phyloP scores from a whole-genome alignment of 2,113 vertebrate species.

The Aptenodytes patagonicus region DNA sequence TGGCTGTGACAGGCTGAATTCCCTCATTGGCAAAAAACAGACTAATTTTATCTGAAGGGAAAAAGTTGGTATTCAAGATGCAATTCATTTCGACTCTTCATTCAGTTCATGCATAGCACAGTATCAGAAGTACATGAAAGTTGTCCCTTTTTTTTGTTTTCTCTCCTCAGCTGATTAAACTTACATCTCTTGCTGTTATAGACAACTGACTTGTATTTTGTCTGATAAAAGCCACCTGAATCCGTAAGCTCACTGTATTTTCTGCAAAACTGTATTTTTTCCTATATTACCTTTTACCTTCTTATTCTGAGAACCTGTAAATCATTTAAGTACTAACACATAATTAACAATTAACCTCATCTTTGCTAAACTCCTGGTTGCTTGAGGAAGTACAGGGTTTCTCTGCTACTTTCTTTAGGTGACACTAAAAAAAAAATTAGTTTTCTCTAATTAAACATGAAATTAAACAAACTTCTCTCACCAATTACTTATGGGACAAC shows the following conservation, averaged over 20 bases:
- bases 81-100: background rate
- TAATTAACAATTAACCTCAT: background rate
- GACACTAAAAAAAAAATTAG: background rate
- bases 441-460: background rate
- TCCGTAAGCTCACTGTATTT: background rate
- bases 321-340: background rate
- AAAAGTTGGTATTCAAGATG: background rate
- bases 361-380: background rate
- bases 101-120: background rate
- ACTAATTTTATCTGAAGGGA: background rate
- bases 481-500: background rate
- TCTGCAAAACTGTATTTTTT: background rate
- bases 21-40: background rate
- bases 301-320: background rate
- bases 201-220: background rate
- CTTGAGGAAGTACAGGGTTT: background rate
- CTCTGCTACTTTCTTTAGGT: background rate
- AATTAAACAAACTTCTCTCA: background rate
- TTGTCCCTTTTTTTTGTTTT: background rate
- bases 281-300: background rate
- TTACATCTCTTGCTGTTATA: background rate
- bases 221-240: background rate
- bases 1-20: background rate
- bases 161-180: background rate
- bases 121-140: background rate